Base-by-base conservation (phyloP, 2,797 vertebrate genomes). In the Cygnus olor region DNA sequence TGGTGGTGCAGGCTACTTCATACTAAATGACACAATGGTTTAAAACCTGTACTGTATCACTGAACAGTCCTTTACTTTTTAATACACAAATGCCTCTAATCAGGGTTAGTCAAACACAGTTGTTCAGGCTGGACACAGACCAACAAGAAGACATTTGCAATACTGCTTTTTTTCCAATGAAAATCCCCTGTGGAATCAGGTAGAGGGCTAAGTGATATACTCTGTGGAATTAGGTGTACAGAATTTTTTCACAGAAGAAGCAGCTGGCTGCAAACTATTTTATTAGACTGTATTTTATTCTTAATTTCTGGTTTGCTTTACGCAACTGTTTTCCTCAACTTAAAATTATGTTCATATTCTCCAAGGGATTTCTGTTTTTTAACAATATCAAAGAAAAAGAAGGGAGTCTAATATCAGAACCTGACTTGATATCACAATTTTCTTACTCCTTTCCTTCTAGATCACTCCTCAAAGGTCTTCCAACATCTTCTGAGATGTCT, bases 21-120 rank as follows among this genome's bases (percentile, higher is more conserved):
- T 70, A 28, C n/a, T 38, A 70, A 70, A 36, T 0, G 0, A 38
- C 20, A 32, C 9, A 2, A 14, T 10, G 7, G 3, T 2, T 1
- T 25, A 47, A 53, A 73, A 24, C 28, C 28, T 77, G 27, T 27
- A 30, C 44, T 11, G 27, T 34, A 11, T 15, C 25, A 25, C 30
- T 44, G 36, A 66, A 9, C 20, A 30, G 16, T 56, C 30, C 16
- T 32, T 56, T 56, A 32, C 17, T 30, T 56, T 56, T 56, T 56
- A 30, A 32, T 32, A 56, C 16, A 32, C 16, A 32, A 56, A 56
- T 56, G 54, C 30, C 30, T 30, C 18, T 56, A 32, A 56, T 56
- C 54, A 56, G 30, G 54, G 28, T 30, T 30, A 56, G 30, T 18
- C 54, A 56, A 32, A 56, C 30, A 56, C 28, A 18, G 28, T 30